Base-by-base conservation (phyloP, 2,888 invertebrate genomes). In the Pristionchus maxplancki region DNA sequence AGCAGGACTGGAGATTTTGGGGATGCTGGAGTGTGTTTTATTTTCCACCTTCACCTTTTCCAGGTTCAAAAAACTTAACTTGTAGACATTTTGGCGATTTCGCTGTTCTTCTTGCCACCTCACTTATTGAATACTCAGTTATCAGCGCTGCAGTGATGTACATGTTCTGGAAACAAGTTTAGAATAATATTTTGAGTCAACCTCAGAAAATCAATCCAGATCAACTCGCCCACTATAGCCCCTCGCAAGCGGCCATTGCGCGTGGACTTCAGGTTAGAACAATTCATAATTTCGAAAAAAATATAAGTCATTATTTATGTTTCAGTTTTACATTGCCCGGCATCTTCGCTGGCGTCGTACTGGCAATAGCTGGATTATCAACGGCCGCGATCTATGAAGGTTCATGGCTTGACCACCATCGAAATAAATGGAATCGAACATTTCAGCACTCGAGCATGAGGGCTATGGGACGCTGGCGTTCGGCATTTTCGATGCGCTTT, bases 111-210 rank as follows among this genome's bases (percentile, higher is more conserved):
- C 67, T 86, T 9, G 44, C 28, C 31, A 86, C 86, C 5, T 86
- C 44, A 3, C n/a, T 86, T 4, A 67, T 86, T 28, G 86, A 86
- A 24, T 86, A 86, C 31, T 86, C 86, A 1, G 44, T 86, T 1
- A 67, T 86, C 44, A 44, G 50, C 3, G 86, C 86, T 2, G 86
- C 44, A 2, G 86, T 86, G 5, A 64, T 86, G 67, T 67, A 28
- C 67, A 28, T 86, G 6, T 86, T 86, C 67, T 86, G 86, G 86
- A 86, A 84, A 37, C 58, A 40, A 15, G 83, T 53, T n/a, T n/a
- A n/a, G n/a, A n/a, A n/a, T n/a, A n/a, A n/a, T n/a, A n/a, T n/a
- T n/a, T n/a, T n/a, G n/a, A n/a, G n/a, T n/a, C 31, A 67, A 28
- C 6, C 64, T 31, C 8, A 6, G 34, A 6, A 9, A 1, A 34